A percentile compares a stretch with the other conserved stretches of the same genome.
Evolutionary conservation across 1,140 invertebrate genomes (phyloP).

Genomic region (Pectinophora gossypiella): DNA sequence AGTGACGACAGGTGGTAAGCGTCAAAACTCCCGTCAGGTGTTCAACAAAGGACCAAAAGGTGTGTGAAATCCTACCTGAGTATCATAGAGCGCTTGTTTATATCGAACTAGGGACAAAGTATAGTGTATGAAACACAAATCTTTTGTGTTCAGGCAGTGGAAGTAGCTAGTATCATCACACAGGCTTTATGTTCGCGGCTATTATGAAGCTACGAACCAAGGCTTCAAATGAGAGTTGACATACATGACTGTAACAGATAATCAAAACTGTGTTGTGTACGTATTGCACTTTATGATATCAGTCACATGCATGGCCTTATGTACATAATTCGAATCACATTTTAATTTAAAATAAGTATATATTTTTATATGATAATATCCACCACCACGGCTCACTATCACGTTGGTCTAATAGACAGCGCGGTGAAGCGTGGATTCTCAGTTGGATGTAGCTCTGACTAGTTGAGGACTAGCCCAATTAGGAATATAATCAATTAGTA

Average conservation of each 20-base stretch:
- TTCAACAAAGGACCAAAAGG: conserved; percentile 15
- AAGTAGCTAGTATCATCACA: not conserved
- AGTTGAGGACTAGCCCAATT: too few relatives aligned
- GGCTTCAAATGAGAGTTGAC: not conserved
- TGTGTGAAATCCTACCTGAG: conserved; percentile 10
- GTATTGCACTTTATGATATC: too few relatives aligned
- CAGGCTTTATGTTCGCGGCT: not conserved
- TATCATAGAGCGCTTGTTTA: not conserved
- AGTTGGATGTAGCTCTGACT: too few relatives aligned
- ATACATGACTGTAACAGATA: not conserved
- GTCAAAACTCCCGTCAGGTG: conserved; percentile 10
- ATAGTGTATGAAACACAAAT: too few relatives aligned
- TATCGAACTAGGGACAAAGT: not conserved
- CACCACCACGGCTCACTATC: too few relatives aligned
- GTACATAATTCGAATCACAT: too few relatives aligned
- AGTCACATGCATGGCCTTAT: too few relatives aligned
- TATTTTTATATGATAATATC: too few relatives aligned
- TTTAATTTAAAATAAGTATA: too few relatives aligned
- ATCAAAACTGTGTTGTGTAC: not conserved
- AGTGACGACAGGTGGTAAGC: conserved; percentile 13
- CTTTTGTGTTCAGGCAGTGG: not conserved
- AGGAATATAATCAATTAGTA: too few relatives aligned
- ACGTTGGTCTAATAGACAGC: too few relatives aligned
- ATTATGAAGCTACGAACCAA: not conserved
- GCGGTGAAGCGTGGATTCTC: too few relatives aligned